Conservation (phyloP, 2,888 invertebrate genomes). For the Linnaemya tessellans region DNA sequence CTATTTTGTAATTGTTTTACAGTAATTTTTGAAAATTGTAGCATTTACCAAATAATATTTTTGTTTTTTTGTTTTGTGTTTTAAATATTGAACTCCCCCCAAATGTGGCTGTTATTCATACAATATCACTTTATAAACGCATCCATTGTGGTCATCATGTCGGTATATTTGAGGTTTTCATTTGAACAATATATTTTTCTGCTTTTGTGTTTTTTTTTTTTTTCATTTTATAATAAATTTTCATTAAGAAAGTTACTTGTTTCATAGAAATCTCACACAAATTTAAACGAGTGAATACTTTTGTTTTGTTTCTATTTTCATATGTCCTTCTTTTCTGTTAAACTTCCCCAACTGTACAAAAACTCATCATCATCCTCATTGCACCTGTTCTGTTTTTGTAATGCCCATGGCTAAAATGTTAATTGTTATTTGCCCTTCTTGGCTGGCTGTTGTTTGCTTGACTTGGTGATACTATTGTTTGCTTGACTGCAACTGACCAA, state of each 20-base stretch:
- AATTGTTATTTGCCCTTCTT: slow-evolving; percentile 35
- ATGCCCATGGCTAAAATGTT: slow-evolving; percentile 50
- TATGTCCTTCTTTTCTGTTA: slow-evolving; percentile 41
- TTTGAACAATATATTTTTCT: slow-evolving; percentile 23
- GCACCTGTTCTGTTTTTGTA: slow-evolving; percentile 61
- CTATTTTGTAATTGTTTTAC: no score
- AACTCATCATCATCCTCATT: slow-evolving; percentile 29
- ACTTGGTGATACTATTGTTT: slow-evolving; percentile 21
- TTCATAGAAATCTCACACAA: slow-evolving; percentile 7
- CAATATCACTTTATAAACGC: slow-evolving; percentile 37
- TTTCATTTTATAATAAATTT: slow-evolving; percentile 19
- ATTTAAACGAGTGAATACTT: slow-evolving; percentile 13
- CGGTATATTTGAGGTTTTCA: slow-evolving; percentile 50
- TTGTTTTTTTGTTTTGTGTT: no score
- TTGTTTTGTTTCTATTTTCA: slow-evolving; percentile 46
- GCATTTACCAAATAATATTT: no score
- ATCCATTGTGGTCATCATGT: slow-evolving; percentile 42
- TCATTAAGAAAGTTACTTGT: slow-evolving; percentile 24
- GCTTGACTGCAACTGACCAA: slow-evolving; percentile 8
- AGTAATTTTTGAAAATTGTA: no score
- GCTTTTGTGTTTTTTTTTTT: not conserved
- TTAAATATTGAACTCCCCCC: slow-evolving; percentile 14
- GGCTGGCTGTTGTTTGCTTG: slow-evolving; percentile 58
- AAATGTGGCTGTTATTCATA: not conserved
- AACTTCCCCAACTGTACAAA: slow-evolving; percentile 15